Evolutionary conservation across 2,888 invertebrate genomes (phyloP), one percentile per base, ranked within the genome.

Genomic region (Heliconius ismenius): DNA sequence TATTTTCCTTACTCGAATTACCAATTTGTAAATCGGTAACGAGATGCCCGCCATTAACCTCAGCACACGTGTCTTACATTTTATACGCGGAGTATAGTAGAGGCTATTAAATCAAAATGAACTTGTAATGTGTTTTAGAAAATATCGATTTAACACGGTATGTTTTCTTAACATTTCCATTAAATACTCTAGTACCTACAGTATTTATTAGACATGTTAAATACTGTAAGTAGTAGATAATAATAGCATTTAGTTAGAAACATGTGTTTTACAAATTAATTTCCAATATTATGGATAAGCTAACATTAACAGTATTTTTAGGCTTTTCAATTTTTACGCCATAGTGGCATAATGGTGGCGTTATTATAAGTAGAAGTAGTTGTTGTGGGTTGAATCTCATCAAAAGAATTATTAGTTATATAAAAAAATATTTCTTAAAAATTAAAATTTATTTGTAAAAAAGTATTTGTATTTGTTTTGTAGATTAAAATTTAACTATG

Each of bases 1-100:
- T 70, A 72, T 63, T 72, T 80, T 82, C 83, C 82, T 82, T 78
- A 81, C 79, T 92, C 89, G 82, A 81, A 85, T 92, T 92, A 90
- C 92, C 92, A 92, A 92, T 92, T 92, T 91, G 84, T 83, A 43
- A 73, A 63, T 39, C 39, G 15, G 73, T 73, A 84, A 84, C 83
- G 80, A 85, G 83, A 79, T 68, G 75, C 64, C 73, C 79, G 74
- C 79, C 78, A 81, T 82, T 79, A 79, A 79, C 73, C 76, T 54
- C 15, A 75, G 74, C 72, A 75, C 73, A 73, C 79, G 81, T 81
- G 79, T 79, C 80, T 75, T 69, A 63, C 69, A 63, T 75, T 39
- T 76, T 58, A 58, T 76, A 39, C 64, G 10, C 49, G 43, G 43
- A 13, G 24, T 58, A 69, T 32, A 13, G 58, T 9, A 70, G 49